Evolutionary conservation across 2,797 vertebrate genomes (phyloP).

Genomic region (Clamator glandarius): DNA sequence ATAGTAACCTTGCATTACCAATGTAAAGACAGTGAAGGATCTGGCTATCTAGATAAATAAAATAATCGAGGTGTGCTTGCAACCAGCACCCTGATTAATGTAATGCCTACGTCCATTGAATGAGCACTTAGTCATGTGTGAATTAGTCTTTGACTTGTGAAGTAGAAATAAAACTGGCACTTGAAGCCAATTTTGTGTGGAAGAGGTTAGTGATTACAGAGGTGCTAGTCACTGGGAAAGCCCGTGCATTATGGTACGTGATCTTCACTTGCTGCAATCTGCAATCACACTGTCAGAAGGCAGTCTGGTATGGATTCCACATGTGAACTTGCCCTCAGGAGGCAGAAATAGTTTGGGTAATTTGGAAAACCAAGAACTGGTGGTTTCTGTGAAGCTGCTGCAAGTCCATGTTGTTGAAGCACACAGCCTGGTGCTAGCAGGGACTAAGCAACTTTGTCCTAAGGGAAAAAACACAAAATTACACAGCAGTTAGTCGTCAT

Average conservation of each 20-base stretch:
- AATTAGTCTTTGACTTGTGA: background rate
- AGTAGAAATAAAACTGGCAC: background rate
- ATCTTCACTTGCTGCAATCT: conserved; percentile 48
- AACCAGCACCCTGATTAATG: background rate
- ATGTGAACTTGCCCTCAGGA: background rate
- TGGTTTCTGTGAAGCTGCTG: conserved; percentile 60
- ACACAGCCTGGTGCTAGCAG: background rate
- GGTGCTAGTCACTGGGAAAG: background rate
- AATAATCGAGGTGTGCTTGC: background rate
- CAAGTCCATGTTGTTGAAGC: background rate
- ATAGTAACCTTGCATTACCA: conserved; percentile 38
- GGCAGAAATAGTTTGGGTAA: conserved; percentile 19
- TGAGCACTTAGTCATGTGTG: accelerated
- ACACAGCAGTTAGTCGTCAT: background rate
- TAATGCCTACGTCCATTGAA: background rate
- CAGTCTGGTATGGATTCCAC: background rate
- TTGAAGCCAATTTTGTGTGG: background rate
- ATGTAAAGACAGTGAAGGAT: background rate
- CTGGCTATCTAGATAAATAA: conserved; percentile 24
- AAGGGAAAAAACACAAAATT: background rate
- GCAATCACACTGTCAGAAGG: conserved; percentile 49
- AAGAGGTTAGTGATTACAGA: background rate
- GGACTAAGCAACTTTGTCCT: background rate
- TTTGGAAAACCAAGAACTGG: conserved; percentile 26
- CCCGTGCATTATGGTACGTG: background rate